Percentiles rank a stretch among this genome's conserved stretches.
phyloP scores from a whole-genome alignment of 2,888 invertebrate species.

The Bembecia ichneumoniformis region DNA sequence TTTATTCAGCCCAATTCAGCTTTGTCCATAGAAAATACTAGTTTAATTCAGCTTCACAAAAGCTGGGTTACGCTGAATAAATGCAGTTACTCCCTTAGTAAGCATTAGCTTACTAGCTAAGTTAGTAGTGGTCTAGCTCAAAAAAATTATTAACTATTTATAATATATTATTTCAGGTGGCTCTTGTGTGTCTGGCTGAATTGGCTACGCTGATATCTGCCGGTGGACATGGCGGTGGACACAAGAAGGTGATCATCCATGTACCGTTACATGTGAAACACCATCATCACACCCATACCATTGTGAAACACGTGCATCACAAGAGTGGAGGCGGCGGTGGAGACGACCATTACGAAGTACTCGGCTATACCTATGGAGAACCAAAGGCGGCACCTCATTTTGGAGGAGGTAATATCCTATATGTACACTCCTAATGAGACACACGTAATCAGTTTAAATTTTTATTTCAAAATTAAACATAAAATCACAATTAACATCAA shows the following conservation, averaged over 20 bases:
- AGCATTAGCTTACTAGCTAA: no score
- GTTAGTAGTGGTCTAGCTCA: no score
- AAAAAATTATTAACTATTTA: no score
- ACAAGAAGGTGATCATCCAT: constrained; percentile 83
- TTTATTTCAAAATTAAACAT: not conserved
- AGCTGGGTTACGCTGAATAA: no score
- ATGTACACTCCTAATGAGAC: not conserved
- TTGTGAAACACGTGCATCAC: constrained; percentile 81
- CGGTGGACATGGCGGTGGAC: constrained; percentile 67
- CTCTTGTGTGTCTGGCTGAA: constrained; percentile 47
- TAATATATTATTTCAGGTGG: constrained; percentile 35
- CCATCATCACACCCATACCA: constrained; percentile 83
- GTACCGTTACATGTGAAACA: constrained; percentile 84
- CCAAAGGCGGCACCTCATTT: constrained; percentile 68
- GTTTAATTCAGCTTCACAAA: no score
- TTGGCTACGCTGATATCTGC: constrained; percentile 42
- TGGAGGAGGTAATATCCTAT: constrained; percentile 43
- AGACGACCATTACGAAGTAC: constrained; percentile 77
- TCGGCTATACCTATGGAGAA: constrained; percentile 77
- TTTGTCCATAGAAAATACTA: no score
- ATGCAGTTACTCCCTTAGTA: no score
- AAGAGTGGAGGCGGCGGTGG: constrained; percentile 69
- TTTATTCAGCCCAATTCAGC: no score
- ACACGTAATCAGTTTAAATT: not conserved
- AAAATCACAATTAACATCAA: no score